Base-by-base conservation (phyloP, 2,888 invertebrate species). In the Steromphala cineraria region DNA sequence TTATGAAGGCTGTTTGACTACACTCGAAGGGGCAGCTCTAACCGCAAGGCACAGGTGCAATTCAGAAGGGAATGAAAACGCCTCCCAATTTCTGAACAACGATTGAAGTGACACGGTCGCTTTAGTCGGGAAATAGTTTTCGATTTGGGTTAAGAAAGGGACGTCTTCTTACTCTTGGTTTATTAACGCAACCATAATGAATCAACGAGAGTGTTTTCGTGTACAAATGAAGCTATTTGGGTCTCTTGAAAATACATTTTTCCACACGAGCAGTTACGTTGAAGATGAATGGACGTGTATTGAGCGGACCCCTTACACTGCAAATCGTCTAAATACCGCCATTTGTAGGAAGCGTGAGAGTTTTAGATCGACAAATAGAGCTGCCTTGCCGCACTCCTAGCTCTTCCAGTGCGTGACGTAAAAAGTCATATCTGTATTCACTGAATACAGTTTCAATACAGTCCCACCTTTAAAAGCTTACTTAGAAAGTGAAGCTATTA, bases 131-230 rank as follows among this genome's bases (percentile, higher is more conserved):
- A 62, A 62, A 62, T 24, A 28, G 62, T 62, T 62, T 62, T 62
- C 62, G 62, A 62, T 62, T 24, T 62, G 24, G 62, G 28, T 28
- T 62, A 62, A 62, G 62, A 62, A 62, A 28, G 24, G 62, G 15
- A 28, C 28, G 62, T 62, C 62, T 28, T 62, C 62, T 28, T 28
- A 28, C 62, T 28, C 19, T 28, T 24, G 62, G 62, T 62, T 62
- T 62, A 62, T 62, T 62, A 62, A 62, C 62, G 62, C 28, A 28
- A 28, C 28, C 28, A 62, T 62, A 62, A 62, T 62, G 62, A 28
- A 62, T 62, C 62, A 62, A 28, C 24, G 62, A 62, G 62, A 62
- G 62, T 62, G 62, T 62, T 62, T 62, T 62, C 62, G 62, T 62
- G 62, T 62, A 62, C 62, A 28, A 62, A 62, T 62, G 62, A 62